These are phyloP conservation scores for Rallus limicola DNA, from an alignment of 2,113 vertebrate species.

Conservation along the genomic window DNA sequence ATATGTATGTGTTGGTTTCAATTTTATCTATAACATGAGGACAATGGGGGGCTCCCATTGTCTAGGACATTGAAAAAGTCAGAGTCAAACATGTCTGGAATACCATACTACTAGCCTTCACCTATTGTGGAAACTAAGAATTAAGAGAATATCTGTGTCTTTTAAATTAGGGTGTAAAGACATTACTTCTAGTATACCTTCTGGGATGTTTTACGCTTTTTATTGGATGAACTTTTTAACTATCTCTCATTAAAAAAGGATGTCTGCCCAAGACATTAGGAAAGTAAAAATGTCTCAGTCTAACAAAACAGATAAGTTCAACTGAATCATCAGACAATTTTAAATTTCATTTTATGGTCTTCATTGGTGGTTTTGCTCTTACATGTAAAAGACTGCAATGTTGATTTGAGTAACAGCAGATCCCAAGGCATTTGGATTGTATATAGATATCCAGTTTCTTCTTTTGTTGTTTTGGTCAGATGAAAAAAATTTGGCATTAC, in stretches of 20 bases:
- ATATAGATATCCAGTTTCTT: neutral
- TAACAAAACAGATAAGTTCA: neutral
- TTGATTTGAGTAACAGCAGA: neutral
- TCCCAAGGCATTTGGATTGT: neutral
- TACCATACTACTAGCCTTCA: neutral
- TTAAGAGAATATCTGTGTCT: neutral
- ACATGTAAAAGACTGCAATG: neutral
- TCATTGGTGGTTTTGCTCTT: neutral
- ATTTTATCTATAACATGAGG: neutral
- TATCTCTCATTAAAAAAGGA: neutral
- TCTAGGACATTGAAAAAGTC: neutral
- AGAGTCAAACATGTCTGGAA: neutral
- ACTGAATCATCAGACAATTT: neutral
- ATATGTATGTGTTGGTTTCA: neutral
- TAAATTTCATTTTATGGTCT: neutral
- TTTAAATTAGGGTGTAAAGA: neutral
- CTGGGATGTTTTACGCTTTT: neutral
- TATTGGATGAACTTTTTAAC: neutral
- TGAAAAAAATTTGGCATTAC: neutral
- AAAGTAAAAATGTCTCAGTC: neutral
- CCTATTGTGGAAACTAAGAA: neutral
- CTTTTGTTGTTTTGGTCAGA: neutral
- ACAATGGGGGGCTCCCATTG: neutral
- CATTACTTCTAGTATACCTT: neutral
- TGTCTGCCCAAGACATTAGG: neutral